These are phyloP conservation scores for Microcebus lehilahytsara DNA, from an alignment of 2,113 vertebrate species.

Conservation along the genomic window DNA sequence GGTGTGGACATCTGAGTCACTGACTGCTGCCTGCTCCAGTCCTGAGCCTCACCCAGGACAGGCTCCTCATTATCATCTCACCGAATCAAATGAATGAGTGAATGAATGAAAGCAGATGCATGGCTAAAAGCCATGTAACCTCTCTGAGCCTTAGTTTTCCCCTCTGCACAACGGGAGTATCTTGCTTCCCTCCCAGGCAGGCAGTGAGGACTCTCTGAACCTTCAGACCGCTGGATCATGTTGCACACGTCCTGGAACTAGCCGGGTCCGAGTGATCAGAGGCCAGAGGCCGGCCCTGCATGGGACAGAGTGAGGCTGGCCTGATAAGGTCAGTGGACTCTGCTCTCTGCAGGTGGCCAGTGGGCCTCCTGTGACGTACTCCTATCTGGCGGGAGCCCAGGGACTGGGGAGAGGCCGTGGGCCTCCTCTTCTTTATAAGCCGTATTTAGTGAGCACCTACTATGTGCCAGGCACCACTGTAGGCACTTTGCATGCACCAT, in stretches of 20 bases:
- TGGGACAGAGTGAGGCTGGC: background rate
- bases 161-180: background rate
- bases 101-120: background rate
- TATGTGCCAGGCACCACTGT: rapidly evolving
- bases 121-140: background rate
- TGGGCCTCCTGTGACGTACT: constrained; percentile 4
- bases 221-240: background rate
- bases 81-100: background rate
- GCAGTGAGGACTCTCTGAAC: background rate
- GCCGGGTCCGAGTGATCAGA: constrained; percentile 19
- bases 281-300: constrained; percentile 31
- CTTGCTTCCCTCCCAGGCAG: background rate
- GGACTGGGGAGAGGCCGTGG: background rate
- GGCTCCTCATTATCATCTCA: background rate
- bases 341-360: constrained; percentile 36
- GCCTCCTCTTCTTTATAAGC: background rate
- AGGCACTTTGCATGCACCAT: background rate
- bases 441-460: background rate
- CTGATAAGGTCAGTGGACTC: constrained; percentile 68
- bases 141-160: background rate
- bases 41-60: background rate
- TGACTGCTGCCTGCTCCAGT: background rate
- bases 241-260: background rate
- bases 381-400: constrained; percentile 6
- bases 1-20: rapidly evolving